phyloP scores from a whole-genome alignment of 2,888 invertebrate genomes.

The Amblyjoppa fuscipennis region DNA sequence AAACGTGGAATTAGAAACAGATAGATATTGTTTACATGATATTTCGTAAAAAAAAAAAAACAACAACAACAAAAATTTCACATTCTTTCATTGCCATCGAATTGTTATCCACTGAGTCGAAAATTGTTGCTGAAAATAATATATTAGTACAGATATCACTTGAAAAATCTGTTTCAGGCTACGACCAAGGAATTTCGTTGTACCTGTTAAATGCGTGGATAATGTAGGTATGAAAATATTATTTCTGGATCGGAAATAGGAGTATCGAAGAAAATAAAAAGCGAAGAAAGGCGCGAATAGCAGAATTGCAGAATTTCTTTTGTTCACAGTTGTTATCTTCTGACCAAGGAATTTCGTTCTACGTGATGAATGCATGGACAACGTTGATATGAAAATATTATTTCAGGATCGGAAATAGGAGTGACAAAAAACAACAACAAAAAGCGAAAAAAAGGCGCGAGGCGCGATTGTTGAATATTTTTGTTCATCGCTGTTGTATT shows the following conservation, averaged over 20 bases:
- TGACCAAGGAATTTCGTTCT: slow-evolving; percentile 1
- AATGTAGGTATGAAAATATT: slow-evolving; percentile 11
- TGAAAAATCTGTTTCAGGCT: not conserved
- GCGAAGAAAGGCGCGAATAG: not conserved
- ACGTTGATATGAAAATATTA: slow-evolving; percentile 11
- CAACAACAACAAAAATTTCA: slow-evolving; percentile 59
- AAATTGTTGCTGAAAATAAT: slow-evolving; percentile 58
- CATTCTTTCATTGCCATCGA: slow-evolving; percentile 2
- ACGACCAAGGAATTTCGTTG: slow-evolving; percentile 11
- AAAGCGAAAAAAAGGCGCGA: not conserved
- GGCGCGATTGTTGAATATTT: not conserved
- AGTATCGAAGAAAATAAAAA: not conserved
- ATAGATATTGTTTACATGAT: slow-evolving; percentile 59
- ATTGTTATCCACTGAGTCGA: slow-evolving; percentile 37
- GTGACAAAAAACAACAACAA: not conserved
- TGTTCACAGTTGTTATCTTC: not conserved
- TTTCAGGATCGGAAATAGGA: slow-evolving; percentile 1
- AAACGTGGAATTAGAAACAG: slow-evolving; percentile 74
- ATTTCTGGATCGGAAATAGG: not conserved
- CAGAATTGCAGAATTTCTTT: not conserved
- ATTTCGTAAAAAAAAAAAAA: slow-evolving; percentile 33
- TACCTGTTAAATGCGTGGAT: not conserved
- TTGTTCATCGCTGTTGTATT: not conserved
- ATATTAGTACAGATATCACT: slow-evolving; percentile 45
- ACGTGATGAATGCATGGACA: not conserved